Conservation (phyloP, 2,113 vertebrate species). For the Zootoca vivipara region DNA sequence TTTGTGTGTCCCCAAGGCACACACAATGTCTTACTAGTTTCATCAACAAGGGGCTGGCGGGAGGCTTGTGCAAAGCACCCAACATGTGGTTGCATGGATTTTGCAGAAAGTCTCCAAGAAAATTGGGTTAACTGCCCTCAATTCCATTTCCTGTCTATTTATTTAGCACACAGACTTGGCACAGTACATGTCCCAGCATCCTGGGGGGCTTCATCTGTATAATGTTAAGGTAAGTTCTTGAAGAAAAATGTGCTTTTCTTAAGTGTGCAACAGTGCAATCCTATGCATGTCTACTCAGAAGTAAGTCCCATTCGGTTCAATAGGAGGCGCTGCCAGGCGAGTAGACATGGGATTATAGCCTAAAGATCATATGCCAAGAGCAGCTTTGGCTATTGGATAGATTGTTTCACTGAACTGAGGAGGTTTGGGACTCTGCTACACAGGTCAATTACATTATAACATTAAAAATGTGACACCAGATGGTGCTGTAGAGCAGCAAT, state of each 20-base stretch:
- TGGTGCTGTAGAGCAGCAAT: too few species aligned
- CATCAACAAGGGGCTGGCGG: background rate
- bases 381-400: background rate
- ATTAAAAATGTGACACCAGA: too few species aligned
- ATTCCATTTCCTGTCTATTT: background rate
- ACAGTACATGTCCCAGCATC: constrained; percentile 89
- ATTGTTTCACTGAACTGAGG: background rate
- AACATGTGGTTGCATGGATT: background rate
- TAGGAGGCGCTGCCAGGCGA: background rate
- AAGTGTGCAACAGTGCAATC: background rate
- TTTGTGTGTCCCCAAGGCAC: background rate
- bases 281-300: background rate
- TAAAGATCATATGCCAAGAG: background rate
- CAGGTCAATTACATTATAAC: too few species aligned
- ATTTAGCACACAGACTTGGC: constrained; percentile 87
- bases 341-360: background rate
- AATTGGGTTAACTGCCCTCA: constrained; percentile 22
- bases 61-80: background rate
- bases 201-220: constrained; percentile 83
- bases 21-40: too few species aligned
- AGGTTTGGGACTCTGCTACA: too few species aligned
- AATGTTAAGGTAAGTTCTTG: constrained; percentile 82
- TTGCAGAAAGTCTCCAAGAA: background rate
- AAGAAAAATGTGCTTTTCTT: background rate
- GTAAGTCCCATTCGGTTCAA: background rate